Base-by-base conservation (phyloP, 2,888 invertebrate genomes). In the Lasioglossum morio region DNA sequence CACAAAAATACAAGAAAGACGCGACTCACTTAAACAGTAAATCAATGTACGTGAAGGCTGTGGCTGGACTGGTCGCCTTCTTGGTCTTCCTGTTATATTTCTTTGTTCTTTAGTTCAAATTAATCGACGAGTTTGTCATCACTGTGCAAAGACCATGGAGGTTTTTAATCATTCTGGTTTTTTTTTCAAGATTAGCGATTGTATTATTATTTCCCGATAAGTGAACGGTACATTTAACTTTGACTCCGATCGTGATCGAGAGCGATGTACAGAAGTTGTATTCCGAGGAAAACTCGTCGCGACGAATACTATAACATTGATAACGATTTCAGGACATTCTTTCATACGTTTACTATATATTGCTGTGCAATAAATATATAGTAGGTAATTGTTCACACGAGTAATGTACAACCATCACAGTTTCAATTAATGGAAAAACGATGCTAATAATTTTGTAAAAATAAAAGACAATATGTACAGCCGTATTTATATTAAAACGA, bases 1-100 rank as follows among this genome's bases (percentile, higher is more conserved):
- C 99, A 27, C 98, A 99, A 95, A 99, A 99, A 95, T 99, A 99
- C 96, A 99, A 98, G 95, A 99, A 99, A 95, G 99, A 99, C 95
- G 99, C 99, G 37, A 98, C 98, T 48, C 98, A 98, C 96, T 96
- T 99, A 87, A 99, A 99, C 96, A 97, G 98, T 90, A 98, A 99
- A 95, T 99, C 99, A 4, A 98, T 99, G 96, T 98, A 99, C 93
- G 98, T 99, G 81, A 99, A 99, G 96, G 97, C 97, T 82, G 98
- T 98, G 0, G 98, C 98, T 4, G 98, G 97, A 19, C 97, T 97
- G 70, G 97, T 98, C 89, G 97, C 98, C 90, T 95, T 98, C 79
- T 95, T 98, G 87, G 97, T 98, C 78, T 96, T 99, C 94, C 96
- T 98, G 88, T 95, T 98, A 30, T 99, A 99, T 95, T 98, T 99